Evolutionary conservation across 2,113 vertebrate genomes (phyloP), one percentile per base, ranked within the genome.

Genomic region (Thymallus thymallus): DNA sequence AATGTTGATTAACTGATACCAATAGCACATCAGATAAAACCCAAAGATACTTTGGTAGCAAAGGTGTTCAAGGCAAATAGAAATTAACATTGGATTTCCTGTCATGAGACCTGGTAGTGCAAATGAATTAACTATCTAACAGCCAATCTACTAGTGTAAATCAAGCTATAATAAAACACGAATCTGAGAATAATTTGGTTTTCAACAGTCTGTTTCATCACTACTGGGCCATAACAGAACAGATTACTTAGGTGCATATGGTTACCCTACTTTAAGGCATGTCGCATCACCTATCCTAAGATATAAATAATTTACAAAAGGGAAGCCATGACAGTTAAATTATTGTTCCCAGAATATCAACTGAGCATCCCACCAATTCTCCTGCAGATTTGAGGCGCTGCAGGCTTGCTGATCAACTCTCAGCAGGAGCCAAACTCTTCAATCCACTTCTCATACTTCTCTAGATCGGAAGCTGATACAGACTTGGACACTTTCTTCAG

Each of bases 361-460:
- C 0, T 29, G 41, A 67, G 22, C 5, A 16, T 22, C 24, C 29
- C 12, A 18, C 7, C 1, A 46, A 5, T 16, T 7, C 23, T 18
- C 26, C 16, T 58, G 16, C 51, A 10, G 70, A 5, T 24, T 29
- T 9, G 23, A 24, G 24, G 7, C 7, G 14, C 30, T 10, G 35
- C 9, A 12, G 3, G 20, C 18, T 20, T 7, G 1, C 0, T 51
- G 18, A 13, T 12, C 1, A 6, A 22, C n/a, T 18, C 32, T 93
- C 92, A 99, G 88, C 96, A 99, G 55, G 98, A 98, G 75, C 98
- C 98, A 88, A 99, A 99, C 89, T 99, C 98, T 23, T 94, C 88
- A 69, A 99, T 98, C 98, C 98, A 99, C 86, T 97, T 96, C 70
- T 98, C 96, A 0, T 99, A 99, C 91, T 97, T 97, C 88, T 99